A percentile compares a stretch with the other conserved stretches of the same genome.
phyloP scores from a whole-genome alignment of 2,888 invertebrate species.

The Drosophila monieri region DNA sequence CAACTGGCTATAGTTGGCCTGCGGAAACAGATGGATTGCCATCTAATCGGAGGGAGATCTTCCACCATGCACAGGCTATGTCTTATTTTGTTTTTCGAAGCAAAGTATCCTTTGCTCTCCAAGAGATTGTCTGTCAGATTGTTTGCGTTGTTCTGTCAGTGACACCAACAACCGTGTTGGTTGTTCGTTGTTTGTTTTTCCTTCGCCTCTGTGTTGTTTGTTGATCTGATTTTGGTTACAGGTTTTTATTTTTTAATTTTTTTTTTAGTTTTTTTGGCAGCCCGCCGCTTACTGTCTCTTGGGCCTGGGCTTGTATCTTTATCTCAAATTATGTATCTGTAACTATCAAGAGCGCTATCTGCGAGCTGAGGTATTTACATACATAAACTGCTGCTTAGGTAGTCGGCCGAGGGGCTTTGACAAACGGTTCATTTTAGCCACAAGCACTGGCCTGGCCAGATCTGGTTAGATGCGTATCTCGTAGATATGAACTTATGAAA shows the following conservation, averaged over 20 bases:
- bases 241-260: slow-evolving; percentile 45
- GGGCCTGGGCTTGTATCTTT: slow-evolving; percentile 39
- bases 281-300: slow-evolving; percentile 34
- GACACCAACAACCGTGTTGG: slow-evolving; percentile 34
- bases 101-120: slow-evolving; percentile 30
- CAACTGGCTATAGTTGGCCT: not conserved
- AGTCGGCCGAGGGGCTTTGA: slow-evolving; percentile 45
- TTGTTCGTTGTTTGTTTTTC: slow-evolving; percentile 12
- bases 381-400: slow-evolving; percentile 44
- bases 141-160: slow-evolving; percentile 36
- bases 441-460: slow-evolving; percentile 38
- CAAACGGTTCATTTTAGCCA: slow-evolving; percentile 51
- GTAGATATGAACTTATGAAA: slow-evolving; percentile 59
- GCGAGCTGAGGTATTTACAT: slow-evolving; percentile 51
- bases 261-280: slow-evolving; percentile 38
- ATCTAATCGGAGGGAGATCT: slow-evolving; percentile 38
- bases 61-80: slow-evolving; percentile 8
- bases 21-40: slow-evolving; percentile 17
- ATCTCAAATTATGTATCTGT: slow-evolving; percentile 54
- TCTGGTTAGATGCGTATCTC: slow-evolving; percentile 26
- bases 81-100: slow-evolving; percentile 19
- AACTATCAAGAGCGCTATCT: slow-evolving; percentile 54
- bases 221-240: slow-evolving; percentile 61
- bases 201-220: slow-evolving; percentile 40
- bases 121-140: slow-evolving; percentile 31